Base-by-base conservation (phyloP, 2,113 vertebrate species). In the cattle (Bos taurus) region DNA sequence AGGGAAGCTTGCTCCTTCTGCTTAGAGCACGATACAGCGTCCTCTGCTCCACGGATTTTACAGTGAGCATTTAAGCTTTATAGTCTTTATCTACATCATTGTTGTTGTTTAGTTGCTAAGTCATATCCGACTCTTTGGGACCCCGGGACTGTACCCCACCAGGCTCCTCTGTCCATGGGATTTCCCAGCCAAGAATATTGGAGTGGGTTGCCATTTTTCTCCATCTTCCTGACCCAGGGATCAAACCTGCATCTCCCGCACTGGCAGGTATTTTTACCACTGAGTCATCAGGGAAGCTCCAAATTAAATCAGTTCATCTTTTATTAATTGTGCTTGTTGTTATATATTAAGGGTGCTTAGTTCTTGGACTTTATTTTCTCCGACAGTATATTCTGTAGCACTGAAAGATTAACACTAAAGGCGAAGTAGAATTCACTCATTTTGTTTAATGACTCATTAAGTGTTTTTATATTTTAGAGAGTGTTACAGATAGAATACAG, bases 321-420 rank as follows among this genome's bases (percentile, higher is more conserved):
- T 81, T 50, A 94, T 78, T 90, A 80, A 92, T 77, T 80, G 7
- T 62, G 13, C 74, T 97, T 95, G 17, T 48, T 14, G 30, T 86
- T 88, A 94, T 83, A 95, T 86, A 97, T 64, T 54, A 94, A 54
- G 14, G n/a, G 40, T 40, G 80, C 71, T 95, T 80, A 46, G 50
- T 81, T 23, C 8, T 89, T 48, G 4, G 82, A 15, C 36, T 52
- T 52, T 85, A 96, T 88, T 48, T 25, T 6, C 21, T 74, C 17
- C 0, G 13, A 77, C 6, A 84, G 15, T 86, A 10, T 87, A 54
- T 74, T 57, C 28, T 15, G 1, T n/a, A 83, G 83, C 78, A 91
- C 17, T 71, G 33, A 95, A 91, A 89, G 28, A 57, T 87, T 74
- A 95, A 90, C 28, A 96, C 2, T 50, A 82, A 87, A 56, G 14